Evolutionary conservation across 2,797 vertebrate species (phyloP).

Genomic region (Centropyge bicolor): DNA sequence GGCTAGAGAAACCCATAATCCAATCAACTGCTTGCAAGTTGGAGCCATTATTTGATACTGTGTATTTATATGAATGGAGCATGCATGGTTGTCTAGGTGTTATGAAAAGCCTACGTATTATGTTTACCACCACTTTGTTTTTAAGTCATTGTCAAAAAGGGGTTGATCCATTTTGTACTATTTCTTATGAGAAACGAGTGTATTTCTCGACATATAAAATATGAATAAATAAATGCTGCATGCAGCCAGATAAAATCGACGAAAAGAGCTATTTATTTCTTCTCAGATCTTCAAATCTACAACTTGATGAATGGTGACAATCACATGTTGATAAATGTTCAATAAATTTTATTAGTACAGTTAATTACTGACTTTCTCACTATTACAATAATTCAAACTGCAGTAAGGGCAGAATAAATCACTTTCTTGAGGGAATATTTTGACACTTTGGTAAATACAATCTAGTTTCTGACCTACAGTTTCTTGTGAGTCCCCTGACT

Average conservation of each 20-base stretch:
- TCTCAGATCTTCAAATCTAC: not conserved
- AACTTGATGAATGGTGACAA: not conserved
- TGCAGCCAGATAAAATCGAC: slow-evolving; percentile 84
- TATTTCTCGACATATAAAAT: slow-evolving; percentile 83
- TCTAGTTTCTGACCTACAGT: no score
- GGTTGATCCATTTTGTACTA: slow-evolving; percentile 86
- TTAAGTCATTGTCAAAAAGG: slow-evolving; percentile 73
- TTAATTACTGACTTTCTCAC: not conserved
- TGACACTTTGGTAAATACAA: not conserved
- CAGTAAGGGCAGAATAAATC: not conserved
- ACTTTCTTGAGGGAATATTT: not conserved
- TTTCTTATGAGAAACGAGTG: slow-evolving; percentile 85
- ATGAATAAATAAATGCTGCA: slow-evolving; percentile 92
- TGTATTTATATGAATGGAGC: slow-evolving; percentile 79
- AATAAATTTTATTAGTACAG: not conserved
- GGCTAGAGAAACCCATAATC: slow-evolving; percentile 50
- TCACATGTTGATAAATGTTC: not conserved
- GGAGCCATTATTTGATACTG: slow-evolving; percentile 78
- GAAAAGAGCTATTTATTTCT: slow-evolving; percentile 48
- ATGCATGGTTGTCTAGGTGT: slow-evolving; percentile 80
- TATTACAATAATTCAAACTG: not conserved
- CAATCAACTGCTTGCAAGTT: slow-evolving; percentile 75
- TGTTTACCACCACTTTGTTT: slow-evolving; percentile 79
- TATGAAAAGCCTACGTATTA: slow-evolving; percentile 50
- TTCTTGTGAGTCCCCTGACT: not conserved